Conservation (phyloP, 2,888 invertebrate species). For the Mimachlamys varia region DNA sequence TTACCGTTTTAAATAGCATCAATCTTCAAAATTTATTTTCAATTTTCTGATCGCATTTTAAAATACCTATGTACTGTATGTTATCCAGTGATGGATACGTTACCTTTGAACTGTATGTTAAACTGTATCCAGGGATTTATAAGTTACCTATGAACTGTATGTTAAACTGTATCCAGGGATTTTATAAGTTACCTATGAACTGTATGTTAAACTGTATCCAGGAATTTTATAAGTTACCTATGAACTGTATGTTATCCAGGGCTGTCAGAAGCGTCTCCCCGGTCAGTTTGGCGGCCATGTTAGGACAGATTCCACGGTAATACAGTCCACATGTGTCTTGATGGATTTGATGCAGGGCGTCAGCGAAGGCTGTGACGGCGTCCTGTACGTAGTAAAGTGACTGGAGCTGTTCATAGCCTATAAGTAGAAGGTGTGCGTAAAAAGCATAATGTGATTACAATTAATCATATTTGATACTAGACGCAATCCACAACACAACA, state of each 20-base stretch:
- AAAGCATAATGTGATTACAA: not conserved
- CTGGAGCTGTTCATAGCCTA: slow-evolving; percentile 77
- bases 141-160: no score
- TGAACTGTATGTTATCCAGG: slow-evolving; percentile 83
- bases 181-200: no score
- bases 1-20: no score
- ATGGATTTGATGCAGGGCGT: slow-evolving; percentile 83
- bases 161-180: no score
- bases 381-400: slow-evolving; percentile 84
- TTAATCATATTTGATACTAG: no score
- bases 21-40: no score
- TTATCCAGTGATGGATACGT: no score
- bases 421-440: not conserved
- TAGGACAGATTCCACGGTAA: slow-evolving; percentile 49
- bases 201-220: slow-evolving; percentile 76
- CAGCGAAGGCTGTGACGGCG: slow-evolving; percentile 84
- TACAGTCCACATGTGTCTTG: slow-evolving; percentile 76
- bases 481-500: no score
- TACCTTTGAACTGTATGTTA: no score
- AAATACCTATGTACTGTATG: no score
- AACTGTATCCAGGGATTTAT: no score
- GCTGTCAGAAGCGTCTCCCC: slow-evolving; percentile 80
- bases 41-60: no score
- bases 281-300: slow-evolving; percentile 64
- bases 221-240: slow-evolving; percentile 77